Conservation (phyloP, 2,113 vertebrate species). For the Theristicus caerulescens region DNA sequence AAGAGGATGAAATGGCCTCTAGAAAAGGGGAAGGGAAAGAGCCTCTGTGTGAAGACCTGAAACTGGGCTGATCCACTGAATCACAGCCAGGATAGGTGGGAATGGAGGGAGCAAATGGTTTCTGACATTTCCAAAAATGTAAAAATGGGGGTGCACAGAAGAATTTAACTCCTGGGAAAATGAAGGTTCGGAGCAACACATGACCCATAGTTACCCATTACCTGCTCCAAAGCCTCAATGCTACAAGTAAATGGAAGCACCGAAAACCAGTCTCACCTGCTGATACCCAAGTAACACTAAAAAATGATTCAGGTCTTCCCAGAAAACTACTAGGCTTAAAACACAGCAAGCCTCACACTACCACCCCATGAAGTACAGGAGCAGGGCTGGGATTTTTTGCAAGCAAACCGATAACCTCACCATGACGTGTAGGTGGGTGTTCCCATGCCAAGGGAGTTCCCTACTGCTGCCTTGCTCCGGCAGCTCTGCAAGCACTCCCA, state of each 20-base stretch:
- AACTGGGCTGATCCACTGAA: not conserved
- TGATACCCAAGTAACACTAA: not conserved
- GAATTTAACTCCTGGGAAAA: not conserved
- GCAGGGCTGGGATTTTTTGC: not conserved
- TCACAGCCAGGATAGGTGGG: not conserved
- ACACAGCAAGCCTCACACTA: not conserved
- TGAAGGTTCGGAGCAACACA: not conserved
- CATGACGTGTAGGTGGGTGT: fast-evolving
- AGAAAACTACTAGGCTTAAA: not conserved
- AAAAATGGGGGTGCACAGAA: not conserved
- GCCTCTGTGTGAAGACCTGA: not conserved
- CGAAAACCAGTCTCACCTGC: not conserved
- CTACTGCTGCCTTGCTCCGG: not conserved
- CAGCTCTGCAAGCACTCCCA: not conserved
- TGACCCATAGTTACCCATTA: not conserved
- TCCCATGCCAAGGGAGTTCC: not conserved
- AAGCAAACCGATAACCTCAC: not conserved
- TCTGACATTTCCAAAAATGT: not conserved
- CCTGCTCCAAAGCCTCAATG: not conserved
- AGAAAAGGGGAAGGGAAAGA: not conserved
- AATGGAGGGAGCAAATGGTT: not conserved
- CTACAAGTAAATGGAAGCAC: not conserved
- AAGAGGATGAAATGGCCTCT: not conserved
- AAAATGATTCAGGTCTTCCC: not conserved
- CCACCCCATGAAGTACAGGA: not conserved